Evolutionary conservation across 2,888 invertebrate genomes (phyloP).

Genomic region (Harpagoxenus sublaevis): DNA sequence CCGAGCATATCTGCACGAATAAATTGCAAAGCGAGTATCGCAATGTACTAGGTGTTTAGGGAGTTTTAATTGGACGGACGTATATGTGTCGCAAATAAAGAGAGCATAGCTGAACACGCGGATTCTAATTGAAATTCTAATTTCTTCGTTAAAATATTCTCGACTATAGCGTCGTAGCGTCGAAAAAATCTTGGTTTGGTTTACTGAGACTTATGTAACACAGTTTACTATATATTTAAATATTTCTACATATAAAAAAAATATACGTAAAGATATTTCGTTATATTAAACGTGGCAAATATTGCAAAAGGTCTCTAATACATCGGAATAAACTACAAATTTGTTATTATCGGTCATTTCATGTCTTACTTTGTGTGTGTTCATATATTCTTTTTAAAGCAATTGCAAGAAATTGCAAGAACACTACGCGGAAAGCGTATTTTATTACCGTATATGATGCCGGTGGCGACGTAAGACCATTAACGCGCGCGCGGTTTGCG

Average conservation of each 20-base stretch:
- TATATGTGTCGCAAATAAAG: constrained; percentile 31
- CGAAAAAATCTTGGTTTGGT: not conserved
- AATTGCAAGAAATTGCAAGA: constrained; percentile 67
- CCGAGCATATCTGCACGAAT: constrained; percentile 68
- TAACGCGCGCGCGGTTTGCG: constrained; percentile 71
- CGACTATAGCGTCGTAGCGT: not conserved
- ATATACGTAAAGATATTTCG: not conserved
- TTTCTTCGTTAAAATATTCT: not conserved
- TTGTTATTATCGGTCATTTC: not conserved
- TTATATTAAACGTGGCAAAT: not conserved
- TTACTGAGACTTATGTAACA: not conserved
- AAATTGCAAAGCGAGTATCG: constrained; percentile 69
- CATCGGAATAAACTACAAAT: not conserved
- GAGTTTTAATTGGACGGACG: constrained; percentile 50
- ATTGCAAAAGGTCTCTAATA: not conserved
- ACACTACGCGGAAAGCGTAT: constrained; percentile 60
- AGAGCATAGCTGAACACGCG: constrained; percentile 26
- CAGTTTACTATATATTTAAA: not conserved
- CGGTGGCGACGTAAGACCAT: constrained; percentile 69
- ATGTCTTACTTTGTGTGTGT: not conserved
- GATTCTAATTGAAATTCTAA: constrained; percentile 53
- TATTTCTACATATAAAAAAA: not conserved
- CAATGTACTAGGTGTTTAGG: constrained; percentile 63
- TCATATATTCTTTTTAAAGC: constrained; percentile 2
- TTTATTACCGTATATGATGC: constrained; percentile 65